A percentile compares a stretch with the other conserved stretches of the same genome.
phyloP scores from a whole-genome alignment of 2,888 invertebrate species.

The Idaea dimidiata region DNA sequence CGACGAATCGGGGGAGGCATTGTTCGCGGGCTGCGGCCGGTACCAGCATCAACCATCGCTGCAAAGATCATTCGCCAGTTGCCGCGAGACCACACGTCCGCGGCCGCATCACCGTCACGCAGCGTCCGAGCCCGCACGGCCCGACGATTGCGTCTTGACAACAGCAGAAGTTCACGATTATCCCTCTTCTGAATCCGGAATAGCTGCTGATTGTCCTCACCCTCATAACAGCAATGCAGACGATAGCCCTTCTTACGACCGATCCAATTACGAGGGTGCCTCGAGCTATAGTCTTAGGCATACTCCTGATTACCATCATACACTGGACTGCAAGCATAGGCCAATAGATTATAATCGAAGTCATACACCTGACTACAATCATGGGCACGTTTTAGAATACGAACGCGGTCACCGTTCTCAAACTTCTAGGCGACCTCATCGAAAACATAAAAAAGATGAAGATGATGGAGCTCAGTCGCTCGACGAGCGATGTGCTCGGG shows the following conservation, averaged over 20 bases:
- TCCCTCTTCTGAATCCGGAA: conserved; percentile 78
- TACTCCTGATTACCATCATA: conserved; percentile 66
- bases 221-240: conserved; percentile 72
- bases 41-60: conserved; percentile 81
- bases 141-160: conserved; percentile 73
- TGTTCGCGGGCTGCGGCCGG: conserved; percentile 88
- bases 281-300: conserved; percentile 69
- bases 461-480: conserved; percentile 73
- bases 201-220: conserved; percentile 75
- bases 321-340: conserved; percentile 66
- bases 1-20: conserved; percentile 80
- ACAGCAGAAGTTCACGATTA: conserved; percentile 77
- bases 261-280: conserved; percentile 71
- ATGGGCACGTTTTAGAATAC: conserved; percentile 63
- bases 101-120: conserved; percentile 71
- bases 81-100: conserved; percentile 64
- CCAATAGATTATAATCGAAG: conserved; percentile 67
- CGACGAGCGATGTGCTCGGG: conserved; percentile 72
- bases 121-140: conserved; percentile 68
- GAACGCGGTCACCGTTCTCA: conserved; percentile 67
- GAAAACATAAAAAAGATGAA: conserved; percentile 64
- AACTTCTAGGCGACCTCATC: conserved; percentile 62
- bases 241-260: conserved; percentile 72
- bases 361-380: conserved; percentile 70
- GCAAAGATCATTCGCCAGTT: conserved; percentile 71